Evolutionary conservation across 2,888 invertebrate genomes (phyloP), one percentile per base, ranked within the genome.

Genomic region (Cryptophagus acutangulus): DNA sequence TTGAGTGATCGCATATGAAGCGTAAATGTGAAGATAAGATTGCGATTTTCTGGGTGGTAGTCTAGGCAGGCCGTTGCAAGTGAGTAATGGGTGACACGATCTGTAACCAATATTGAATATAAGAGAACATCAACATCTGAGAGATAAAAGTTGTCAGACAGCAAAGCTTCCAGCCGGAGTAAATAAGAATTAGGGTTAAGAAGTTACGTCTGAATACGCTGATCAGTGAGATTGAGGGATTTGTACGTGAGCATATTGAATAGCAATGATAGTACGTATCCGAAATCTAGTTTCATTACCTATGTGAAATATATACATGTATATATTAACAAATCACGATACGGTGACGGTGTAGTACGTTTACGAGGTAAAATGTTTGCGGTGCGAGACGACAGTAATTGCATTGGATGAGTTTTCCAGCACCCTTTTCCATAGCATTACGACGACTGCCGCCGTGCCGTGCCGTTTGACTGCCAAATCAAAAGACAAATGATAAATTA

Each of bases 101-200:
- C 52, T 57, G 55, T 54, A 52, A 48, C 57, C 60, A 55, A 63
- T 63, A 62, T 63, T 62, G 60, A 63, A 63, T 63, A 61, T 57
- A 62, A 59, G 54, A 57, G 52, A 58, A 54, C 58, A 59, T 58
- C 53, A 54, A 52, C 54, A 52, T 57, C 31, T 49, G 55, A 61
- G 56, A 61, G 61, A 62, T 62, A 59, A 58, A 59, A 62, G 54
- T 62, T 62, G 61, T 61, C 62, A 58, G 45, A 51, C 58, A 53
- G 47, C 51, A 56, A 62, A 62, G 60, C 61, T 54, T 52, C 46
- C 37, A 47, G 46, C 53, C 46, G 55, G 43, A 49, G 57, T 55
- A 62, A 61, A 61, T 56, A 55, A 55, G 62, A 58, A 61, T 62
- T 61, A 62, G 59, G 52, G 48, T 53, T 58, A 59, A 61, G 58